Base-by-base conservation (phyloP, 2,888 invertebrate species). In the Pteria penguin region DNA sequence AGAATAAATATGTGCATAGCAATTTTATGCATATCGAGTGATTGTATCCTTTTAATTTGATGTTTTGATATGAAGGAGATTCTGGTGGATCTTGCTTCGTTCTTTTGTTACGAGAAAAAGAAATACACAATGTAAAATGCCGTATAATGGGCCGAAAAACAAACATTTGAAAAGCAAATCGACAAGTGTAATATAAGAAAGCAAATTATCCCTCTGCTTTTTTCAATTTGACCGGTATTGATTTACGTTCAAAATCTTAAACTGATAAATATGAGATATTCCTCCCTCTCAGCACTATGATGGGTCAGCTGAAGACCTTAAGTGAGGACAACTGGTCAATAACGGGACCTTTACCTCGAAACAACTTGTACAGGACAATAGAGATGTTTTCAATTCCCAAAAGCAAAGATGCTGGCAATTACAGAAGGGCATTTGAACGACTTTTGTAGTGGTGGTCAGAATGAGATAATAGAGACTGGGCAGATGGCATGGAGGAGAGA, bases 11-110 rank as follows among this genome's bases (percentile, higher is more conserved):
- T 68, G 57, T 68, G 68, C 68, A 68, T 33, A 68, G 55, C 33
- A 68, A 68, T 57, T 57, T 68, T 32, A 68, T 68, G 68, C 68
- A 68, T 68, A 57, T 68, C 68, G 57, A 55, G 68, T 68, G 31
- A 57, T 22, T 31, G 22, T 54, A 68, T 55, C 68, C 33, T 26
- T n/a, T 57, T 68, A 68, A 68, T 68, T 68, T 68, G 24, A n/a
- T 31, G 52, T 32, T 68, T 55, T 57, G 57, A 60, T 60, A 45
- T 45, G 18, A 45, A 45, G 45, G n/a, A 55, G 22, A 3, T 29
- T 54, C 24, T 29, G 54, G 54, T 22, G 29, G 52, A 29, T 36
- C 66, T 29, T 54, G 54, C 66, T 66, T 66, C 11, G 55, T 24
- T 14, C 68, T 57, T 57, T 68, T 68, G 57, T 57, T 32, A 11